Evolutionary conservation across 2,113 vertebrate genomes (phyloP).

Genomic region (Laticauda laticaudata): DNA sequence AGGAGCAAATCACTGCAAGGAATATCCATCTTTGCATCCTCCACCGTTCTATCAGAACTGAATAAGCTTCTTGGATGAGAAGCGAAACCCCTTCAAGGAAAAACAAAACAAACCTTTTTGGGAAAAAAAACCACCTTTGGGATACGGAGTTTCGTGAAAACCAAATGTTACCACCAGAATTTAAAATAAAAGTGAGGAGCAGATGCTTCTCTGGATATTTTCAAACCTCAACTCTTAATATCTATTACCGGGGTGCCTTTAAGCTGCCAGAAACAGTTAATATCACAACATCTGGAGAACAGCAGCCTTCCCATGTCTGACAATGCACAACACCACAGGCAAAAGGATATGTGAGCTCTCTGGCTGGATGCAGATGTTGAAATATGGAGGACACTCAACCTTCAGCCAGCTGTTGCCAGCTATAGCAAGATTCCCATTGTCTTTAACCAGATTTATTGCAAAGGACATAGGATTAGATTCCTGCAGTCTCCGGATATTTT

Average conservation of each 20-base stretch:
- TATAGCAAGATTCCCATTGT: background rate
- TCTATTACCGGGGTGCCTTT: background rate
- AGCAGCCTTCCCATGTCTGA: background rate
- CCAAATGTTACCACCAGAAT: background rate
- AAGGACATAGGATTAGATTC: background rate
- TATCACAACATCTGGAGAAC: background rate
- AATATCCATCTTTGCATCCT: too few species aligned
- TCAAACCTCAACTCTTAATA: background rate
- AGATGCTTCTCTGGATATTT: background rate
- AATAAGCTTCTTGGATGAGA: too few species aligned
- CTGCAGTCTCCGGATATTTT: background rate
- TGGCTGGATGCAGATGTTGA: background rate
- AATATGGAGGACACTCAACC: too few species aligned
- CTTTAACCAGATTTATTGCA: background rate
- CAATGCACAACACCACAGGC: background rate
- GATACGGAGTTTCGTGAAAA: background rate
- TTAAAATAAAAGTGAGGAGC: background rate
- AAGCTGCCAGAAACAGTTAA: background rate
- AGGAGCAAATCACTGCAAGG: too few species aligned
- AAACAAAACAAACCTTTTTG: too few species aligned
- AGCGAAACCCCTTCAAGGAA: too few species aligned
- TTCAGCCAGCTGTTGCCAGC: background rate
- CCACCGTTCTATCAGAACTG: too few species aligned
- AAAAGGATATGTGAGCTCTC: background rate
- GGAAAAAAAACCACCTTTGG: too few species aligned